Evolutionary conservation across 2,113 vertebrate species (phyloP), one percentile per base, ranked within the genome.

Genomic region (Seriola rivoliana): DNA sequence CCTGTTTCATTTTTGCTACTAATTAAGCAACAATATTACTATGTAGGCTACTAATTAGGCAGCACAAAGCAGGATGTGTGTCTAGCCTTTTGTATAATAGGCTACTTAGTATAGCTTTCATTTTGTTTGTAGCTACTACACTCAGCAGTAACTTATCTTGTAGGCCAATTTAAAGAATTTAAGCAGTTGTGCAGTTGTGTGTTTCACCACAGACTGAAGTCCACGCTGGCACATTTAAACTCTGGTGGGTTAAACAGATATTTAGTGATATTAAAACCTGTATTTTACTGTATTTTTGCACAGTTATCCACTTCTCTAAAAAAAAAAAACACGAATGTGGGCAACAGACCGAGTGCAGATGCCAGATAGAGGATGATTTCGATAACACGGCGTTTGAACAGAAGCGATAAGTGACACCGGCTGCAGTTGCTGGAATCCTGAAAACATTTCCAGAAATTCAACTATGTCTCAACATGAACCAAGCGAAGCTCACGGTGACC

Each of bases 381-480:
- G 84, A 85, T 79, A 84, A 79, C 38, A 50, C 4, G 1, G 44
- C 67, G 25, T 73, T 81, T 66, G 57, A 82, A 68, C 48, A 34
- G 36, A 11, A 80, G 52, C 14, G 65, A 87, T 70, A 80, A 77
- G 44, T 75, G 71, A 25, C 54, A 73, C 48, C 38, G 55, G 54
- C 25, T 65, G 42, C 50, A 58, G 68, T 46, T 29, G 48, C 32
- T 36, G 50, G 16, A 36, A 75, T 46, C 23, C 1, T 36, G 34
- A 40, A 72, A 78, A 44, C n/a, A 3, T 69, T 69, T 81, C 60
- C 38, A 79, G 58, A 71, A 67, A 78, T 59, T 2, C 13, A 46
- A 75, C 32, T 16, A 6, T 52, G 55, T 80, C 62, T 36, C 29
- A 52, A 67, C 32, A 21, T 38, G 71, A 8, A 57, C 16, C 14